Evolutionary conservation across 2,113 vertebrate genomes (phyloP), one percentile per base, ranked within the genome.

Genomic region (Plecotus auritus): DNA sequence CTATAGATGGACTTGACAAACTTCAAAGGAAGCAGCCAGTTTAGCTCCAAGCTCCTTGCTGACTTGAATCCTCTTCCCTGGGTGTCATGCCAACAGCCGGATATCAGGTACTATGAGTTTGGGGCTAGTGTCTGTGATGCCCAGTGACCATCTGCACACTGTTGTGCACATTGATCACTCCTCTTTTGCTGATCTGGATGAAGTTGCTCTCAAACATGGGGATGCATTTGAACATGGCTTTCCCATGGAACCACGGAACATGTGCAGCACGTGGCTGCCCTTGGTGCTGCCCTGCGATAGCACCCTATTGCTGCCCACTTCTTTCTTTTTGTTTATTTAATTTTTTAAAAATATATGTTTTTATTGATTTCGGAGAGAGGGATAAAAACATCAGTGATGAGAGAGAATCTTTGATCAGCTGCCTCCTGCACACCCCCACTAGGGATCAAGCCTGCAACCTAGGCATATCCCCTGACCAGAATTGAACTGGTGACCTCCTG

Each of bases 21-120:
- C 35, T 69, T 88, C 59, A 97, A 80, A 28, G 95, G 95, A 13
- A 96, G 86, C 40, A 97, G 83, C 86, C 95, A 81, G 85, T 95
- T 95, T 37, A 97, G 66, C 26, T 91, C 76, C 66, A 93, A 59
- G 37, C 28, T 78, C n/a, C 87, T 32, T 3, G 37, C 40, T 0
- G 47, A 66, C 40, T 40, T 49, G 49, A 16, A 7, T 28, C 14
- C n/a, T 26, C 1, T 45, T 40, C 32, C 13, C 8, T 2, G 11
- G 69, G 26, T 30, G 2, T 40, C 51, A 14, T 47, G 30, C 42
- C 20, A 18, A 40, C 35, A 96, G 92, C 81, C 89, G 18, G 47
- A 92, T 64, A 2, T 94, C 85, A 1, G 90, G 92, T 1, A 70
- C 28, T 5, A 23, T 30, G 7, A 72, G 47, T 30, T 30, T n/a